Evolutionary conservation across 2,797 vertebrate species (phyloP).

Genomic region (Telmatherina bonti): DNA sequence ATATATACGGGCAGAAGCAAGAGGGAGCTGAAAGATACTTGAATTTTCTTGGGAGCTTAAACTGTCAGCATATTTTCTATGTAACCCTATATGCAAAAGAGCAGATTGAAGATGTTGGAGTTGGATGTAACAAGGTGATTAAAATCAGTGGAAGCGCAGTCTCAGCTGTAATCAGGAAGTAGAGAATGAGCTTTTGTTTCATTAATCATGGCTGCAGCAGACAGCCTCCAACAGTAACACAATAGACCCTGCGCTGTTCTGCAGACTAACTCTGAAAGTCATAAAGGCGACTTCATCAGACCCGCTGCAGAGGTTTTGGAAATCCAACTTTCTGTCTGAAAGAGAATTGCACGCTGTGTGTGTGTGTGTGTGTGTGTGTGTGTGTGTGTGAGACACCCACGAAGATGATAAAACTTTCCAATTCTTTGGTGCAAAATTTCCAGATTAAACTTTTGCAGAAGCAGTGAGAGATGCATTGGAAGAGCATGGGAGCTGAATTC

Average conservation of each 20-base stretch:
- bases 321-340: neutral
- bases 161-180: slow-evolving; percentile 3
- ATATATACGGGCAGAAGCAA: too few species aligned
- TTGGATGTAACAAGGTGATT: neutral
- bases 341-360: neutral
- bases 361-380: neutral
- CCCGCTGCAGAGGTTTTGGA: neutral
- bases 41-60: too few species aligned
- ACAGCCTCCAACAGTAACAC: neutral
- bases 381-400: too few species aligned
- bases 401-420: neutral
- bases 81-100: too few species aligned
- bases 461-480: neutral
- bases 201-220: slow-evolving; percentile 1
- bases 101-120: neutral
- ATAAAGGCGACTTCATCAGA: neutral
- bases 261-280: neutral
- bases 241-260: neutral
- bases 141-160: neutral
- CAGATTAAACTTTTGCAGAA: neutral
- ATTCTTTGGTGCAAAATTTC: neutral
- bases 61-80: too few species aligned
- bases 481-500: neutral
- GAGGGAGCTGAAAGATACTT: too few species aligned
- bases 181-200: neutral